phyloP scores from a whole-genome alignment of 2,113 vertebrate species.

The Peromyscus polionotus region DNA sequence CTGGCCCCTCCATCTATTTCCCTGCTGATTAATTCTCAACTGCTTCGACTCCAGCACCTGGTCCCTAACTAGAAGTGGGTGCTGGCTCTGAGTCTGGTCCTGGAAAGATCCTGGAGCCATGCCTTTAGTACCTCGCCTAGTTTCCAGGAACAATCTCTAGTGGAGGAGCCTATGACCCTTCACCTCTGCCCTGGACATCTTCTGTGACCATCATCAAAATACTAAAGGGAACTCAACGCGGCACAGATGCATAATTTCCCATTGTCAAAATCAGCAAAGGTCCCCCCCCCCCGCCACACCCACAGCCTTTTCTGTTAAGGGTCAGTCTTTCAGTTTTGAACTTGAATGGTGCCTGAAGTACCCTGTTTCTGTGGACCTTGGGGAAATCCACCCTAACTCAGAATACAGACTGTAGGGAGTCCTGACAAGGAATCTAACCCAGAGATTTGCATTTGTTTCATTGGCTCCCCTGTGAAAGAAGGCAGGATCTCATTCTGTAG shows the following conservation, averaged over 20 bases:
- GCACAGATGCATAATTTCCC: neutral
- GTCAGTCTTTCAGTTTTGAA: constrained; percentile 5
- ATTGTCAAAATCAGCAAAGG: constrained; percentile 1
- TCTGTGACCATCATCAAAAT: neutral
- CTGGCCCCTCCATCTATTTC: neutral
- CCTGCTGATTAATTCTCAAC: neutral
- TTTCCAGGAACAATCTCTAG: neutral
- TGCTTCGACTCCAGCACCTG: neutral
- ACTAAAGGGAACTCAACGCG: neutral
- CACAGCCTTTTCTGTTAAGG: neutral
- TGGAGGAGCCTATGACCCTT: neutral
- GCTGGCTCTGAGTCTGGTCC: neutral
- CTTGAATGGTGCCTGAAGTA: neutral
- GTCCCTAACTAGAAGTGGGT: neutral
- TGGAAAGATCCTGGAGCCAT: neutral
- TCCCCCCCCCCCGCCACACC: neutral
- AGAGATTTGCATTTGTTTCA: neutral
- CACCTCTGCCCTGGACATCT: neutral
- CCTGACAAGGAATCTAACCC: neutral
- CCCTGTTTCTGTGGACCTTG: neutral
- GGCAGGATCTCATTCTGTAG: neutral
- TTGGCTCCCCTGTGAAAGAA: neutral
- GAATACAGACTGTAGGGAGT: neutral
- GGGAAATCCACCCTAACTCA: neutral
- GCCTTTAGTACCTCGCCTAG: neutral